A percentile compares a stretch with the other conserved stretches of the same genome.
These are phyloP conservation scores for Prunella strophiata DNA, from an alignment of 2,797 vertebrate species.

Conservation along the genomic window DNA sequence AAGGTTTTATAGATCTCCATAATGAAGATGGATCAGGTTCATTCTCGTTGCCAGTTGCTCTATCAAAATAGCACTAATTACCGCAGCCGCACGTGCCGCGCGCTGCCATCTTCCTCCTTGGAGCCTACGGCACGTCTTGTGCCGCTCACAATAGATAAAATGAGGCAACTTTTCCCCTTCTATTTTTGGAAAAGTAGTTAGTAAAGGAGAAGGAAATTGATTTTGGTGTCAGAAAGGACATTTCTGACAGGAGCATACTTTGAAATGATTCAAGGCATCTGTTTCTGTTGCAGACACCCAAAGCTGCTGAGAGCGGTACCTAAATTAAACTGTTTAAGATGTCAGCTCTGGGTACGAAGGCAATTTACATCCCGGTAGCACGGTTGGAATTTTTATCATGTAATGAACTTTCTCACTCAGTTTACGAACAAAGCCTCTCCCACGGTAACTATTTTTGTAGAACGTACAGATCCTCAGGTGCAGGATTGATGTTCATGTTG, in stretches of 20 bases:
- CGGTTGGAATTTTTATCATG: conserved; percentile 65
- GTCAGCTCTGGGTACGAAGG: conserved; percentile 69
- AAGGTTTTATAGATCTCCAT: neutral
- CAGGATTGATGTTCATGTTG: neutral
- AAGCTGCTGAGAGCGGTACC: conserved; percentile 65
- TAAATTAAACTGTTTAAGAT: conserved; percentile 79
- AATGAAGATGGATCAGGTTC: conserved; percentile 41
- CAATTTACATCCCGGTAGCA: conserved; percentile 69
- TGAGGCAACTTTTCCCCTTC: conserved; percentile 47
- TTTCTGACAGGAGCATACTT: conserved; percentile 79
- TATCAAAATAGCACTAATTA: conserved; percentile 80
- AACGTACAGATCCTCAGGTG: neutral
- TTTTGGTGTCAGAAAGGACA: conserved; percentile 80
- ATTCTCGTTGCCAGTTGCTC: conserved; percentile 18
- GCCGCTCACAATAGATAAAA: conserved; percentile 48
- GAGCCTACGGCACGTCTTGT: conserved; percentile 61
- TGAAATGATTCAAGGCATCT: conserved; percentile 80
- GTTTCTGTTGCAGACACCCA: conserved; percentile 73
- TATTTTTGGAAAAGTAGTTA: conserved; percentile 67
- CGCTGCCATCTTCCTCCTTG: conserved; percentile 45
- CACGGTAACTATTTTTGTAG: conserved; percentile 18
- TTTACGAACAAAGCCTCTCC: conserved; percentile 36
- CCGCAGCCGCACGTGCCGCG: conserved; percentile 39
- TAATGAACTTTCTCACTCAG: conserved; percentile 63
- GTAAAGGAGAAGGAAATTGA: conserved; percentile 77